Conservation (phyloP, 1,140 invertebrate species). For the Papilio polyxenes region DNA sequence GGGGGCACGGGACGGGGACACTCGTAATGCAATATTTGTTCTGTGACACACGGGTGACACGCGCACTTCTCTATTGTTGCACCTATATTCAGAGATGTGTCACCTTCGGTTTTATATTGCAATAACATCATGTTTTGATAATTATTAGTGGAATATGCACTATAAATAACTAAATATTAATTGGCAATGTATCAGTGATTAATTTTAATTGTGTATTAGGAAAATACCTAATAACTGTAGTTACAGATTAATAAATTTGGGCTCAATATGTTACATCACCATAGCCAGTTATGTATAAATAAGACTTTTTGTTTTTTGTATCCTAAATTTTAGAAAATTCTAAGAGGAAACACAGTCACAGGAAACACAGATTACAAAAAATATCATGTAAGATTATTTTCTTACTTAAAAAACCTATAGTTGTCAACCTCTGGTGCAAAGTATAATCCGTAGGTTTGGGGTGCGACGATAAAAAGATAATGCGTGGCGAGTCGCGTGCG, state of each 20-base stretch:
- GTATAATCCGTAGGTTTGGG: slow-evolving; percentile 72
- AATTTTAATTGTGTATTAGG: not conserved
- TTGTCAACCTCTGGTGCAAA: slow-evolving; percentile 57
- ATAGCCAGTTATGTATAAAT: no score
- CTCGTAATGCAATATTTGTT: slow-evolving; percentile 76
- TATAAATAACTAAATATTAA: no score
- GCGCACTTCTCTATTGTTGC: slow-evolving; percentile 62
- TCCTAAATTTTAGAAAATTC: no score
- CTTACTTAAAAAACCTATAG: slow-evolving; percentile 29
- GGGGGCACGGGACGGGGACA: slow-evolving; percentile 41
- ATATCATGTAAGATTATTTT: not conserved
- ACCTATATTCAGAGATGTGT: slow-evolving; percentile 60
- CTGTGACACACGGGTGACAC: slow-evolving; percentile 76
- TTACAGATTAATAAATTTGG: no score
- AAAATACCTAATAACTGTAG: not conserved
- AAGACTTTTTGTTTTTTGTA: no score
- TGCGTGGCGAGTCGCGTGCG: slow-evolving; percentile 74
- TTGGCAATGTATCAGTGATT: no score
- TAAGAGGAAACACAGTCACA: not conserved
- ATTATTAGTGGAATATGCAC: not conserved
- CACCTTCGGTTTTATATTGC: slow-evolving; percentile 47
- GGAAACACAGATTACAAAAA: not conserved
- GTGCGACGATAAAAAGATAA: slow-evolving; percentile 80
- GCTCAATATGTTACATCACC: no score
- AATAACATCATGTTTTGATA: not conserved